phyloP scores from a whole-genome alignment of 2,888 invertebrate genomes.

The Empis livida region DNA sequence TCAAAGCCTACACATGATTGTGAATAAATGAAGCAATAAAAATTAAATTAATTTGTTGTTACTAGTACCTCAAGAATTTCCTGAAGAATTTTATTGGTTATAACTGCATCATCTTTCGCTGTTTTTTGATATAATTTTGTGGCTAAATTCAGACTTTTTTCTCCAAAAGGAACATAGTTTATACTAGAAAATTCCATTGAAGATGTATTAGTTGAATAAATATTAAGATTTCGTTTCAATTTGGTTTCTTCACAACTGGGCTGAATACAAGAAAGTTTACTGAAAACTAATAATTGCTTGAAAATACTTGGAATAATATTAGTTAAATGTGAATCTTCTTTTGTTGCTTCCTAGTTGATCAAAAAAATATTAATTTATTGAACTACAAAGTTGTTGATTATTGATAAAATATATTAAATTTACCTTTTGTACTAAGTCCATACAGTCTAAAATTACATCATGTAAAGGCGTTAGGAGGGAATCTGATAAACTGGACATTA shows the following conservation, averaged over 20 bases:
- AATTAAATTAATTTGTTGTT: background rate
- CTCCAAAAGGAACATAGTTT: slow-evolving; percentile 79
- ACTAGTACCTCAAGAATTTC: slow-evolving; percentile 42
- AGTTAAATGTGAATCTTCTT: slow-evolving; percentile 43
- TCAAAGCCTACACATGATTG: slow-evolving; percentile 39
- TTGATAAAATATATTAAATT: slow-evolving; percentile 1
- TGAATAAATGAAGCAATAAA: no score
- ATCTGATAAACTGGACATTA: slow-evolving; percentile 68
- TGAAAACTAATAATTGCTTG: slow-evolving; percentile 49
- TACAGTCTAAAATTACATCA: slow-evolving; percentile 71
- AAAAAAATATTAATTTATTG: background rate
- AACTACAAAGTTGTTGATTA: background rate
- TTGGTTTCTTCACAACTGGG: slow-evolving; percentile 37
- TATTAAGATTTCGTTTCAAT: slow-evolving; percentile 28
- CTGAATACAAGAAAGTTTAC: slow-evolving; percentile 53
- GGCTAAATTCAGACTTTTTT: slow-evolving; percentile 60
- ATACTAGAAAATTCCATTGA: slow-evolving; percentile 62
- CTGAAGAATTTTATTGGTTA: slow-evolving; percentile 57
- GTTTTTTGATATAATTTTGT: slow-evolving; percentile 64
- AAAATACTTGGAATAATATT: slow-evolving; percentile 56
- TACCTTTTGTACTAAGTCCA: slow-evolving; percentile 79
- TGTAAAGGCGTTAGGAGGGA: slow-evolving; percentile 70
- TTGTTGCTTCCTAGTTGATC: slow-evolving; percentile 41
- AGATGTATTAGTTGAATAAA: slow-evolving; percentile 25
- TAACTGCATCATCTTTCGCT: slow-evolving; percentile 54